phyloP scores from a whole-genome alignment of 2,797 vertebrate genomes.

The Myotis myotis region DNA sequence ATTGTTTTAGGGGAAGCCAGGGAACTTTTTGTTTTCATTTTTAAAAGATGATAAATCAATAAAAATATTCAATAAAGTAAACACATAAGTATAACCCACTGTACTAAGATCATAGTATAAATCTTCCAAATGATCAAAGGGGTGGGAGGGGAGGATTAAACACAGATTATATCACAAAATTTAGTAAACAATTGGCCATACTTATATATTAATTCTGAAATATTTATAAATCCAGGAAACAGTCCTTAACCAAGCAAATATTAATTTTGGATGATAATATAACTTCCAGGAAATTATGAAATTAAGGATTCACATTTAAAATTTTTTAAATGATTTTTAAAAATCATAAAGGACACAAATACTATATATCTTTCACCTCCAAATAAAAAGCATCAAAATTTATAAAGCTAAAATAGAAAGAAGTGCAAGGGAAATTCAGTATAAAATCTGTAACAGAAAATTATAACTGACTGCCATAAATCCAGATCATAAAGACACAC shows the following conservation, averaged over 20 bases:
- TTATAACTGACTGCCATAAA: neutral
- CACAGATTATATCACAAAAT: neutral
- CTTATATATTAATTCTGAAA: neutral
- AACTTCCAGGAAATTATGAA: neutral
- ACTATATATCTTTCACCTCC: neutral
- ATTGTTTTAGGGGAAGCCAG: neutral
- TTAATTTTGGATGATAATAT: neutral
- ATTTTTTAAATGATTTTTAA: neutral
- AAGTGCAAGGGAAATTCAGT: constrained; percentile 14
- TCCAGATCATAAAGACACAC: constrained; percentile 24
- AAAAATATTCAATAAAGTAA: neutral
- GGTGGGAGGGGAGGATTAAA: neutral
- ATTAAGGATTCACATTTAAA: neutral
- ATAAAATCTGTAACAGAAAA: constrained; percentile 22
- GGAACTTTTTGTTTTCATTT: neutral
- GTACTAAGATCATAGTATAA: neutral
- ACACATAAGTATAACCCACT: neutral
- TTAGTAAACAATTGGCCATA: neutral
- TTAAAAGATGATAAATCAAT: neutral
- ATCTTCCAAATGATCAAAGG: neutral
- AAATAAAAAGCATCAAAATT: constrained; percentile 36
- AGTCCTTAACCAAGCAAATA: neutral
- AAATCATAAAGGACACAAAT: neutral
- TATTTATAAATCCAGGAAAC: neutral
- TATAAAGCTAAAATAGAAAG: neutral